Evolutionary conservation across 2,888 invertebrate genomes (phyloP).

Genomic region (Macaria notata): DNA sequence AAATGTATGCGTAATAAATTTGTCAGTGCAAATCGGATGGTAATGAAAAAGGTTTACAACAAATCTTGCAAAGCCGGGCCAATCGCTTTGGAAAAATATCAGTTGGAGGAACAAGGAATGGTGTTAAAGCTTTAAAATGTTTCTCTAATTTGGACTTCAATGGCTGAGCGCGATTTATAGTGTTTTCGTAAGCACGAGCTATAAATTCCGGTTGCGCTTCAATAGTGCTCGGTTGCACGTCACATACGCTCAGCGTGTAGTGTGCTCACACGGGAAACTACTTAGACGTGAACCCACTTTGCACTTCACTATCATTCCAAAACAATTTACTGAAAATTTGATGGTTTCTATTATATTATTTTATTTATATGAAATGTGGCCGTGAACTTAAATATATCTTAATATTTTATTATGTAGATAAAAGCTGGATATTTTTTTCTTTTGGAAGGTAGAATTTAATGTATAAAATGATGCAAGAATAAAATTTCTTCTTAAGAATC

Average conservation of each 20-base stretch:
- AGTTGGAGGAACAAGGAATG: conserved; percentile 6
- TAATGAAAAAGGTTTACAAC: background rate
- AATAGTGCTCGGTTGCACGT: conserved; percentile 25
- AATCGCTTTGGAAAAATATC: conserved; percentile 7
- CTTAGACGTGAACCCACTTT: conserved; percentile 15
- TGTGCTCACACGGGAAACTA: no score
- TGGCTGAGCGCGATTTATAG: conserved; percentile 28
- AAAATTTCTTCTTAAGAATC: no score
- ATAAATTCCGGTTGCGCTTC: conserved; percentile 24
- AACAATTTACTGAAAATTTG: no score
- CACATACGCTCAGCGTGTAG: conserved; percentile 23
- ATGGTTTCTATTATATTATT: no score
- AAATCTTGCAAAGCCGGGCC: background rate
- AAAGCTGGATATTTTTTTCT: no score
- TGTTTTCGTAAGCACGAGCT: conserved; percentile 21
- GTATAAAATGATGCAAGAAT: no score
- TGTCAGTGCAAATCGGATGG: no score
- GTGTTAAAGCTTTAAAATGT: conserved; percentile 15
- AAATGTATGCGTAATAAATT: background rate
- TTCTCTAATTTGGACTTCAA: conserved; percentile 22
- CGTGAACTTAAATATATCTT: no score
- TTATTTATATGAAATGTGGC: no score
- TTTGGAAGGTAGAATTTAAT: no score
- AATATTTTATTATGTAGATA: no score
- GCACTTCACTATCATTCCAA: background rate